Base-by-base conservation (phyloP, 1,140 invertebrate species). In the Brachionus paranguensis region DNA sequence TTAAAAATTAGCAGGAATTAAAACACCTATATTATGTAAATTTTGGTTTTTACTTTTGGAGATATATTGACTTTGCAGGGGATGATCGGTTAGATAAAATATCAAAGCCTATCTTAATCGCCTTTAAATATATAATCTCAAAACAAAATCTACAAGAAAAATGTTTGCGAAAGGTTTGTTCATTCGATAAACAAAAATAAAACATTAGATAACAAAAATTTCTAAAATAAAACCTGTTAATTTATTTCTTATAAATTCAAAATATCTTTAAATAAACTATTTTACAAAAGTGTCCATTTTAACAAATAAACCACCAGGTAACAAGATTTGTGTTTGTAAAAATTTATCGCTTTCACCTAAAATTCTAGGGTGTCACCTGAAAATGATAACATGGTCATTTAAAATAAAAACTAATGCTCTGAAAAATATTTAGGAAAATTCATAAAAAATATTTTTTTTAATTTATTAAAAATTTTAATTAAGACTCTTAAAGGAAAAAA, bases 161-260 rank as follows among this genome's bases (percentile, higher is more conserved):
- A 24, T 72, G 33, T 72, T 72, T 72, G 41, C 37, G 5, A 11
- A 72, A 72, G 68, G 68, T 72, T 43, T 72, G 33, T 43, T 17
- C 27, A 12, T 12, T 29, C 2, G 33, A 8, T 33, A 14, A 33
- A 33, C 14, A 14, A 41, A 68, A 33, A 33, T 14, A 68, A 33
- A 68, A 68, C 27, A 68, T 33, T 41, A 68, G 27, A 68, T 33
- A 68, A 68, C 17, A 60, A n/a, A 20, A 68, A 27, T 3, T 68
- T 33, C 33, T 41, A 43, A 41, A 20, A 72, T 72, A 72, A 43
- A 72, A 72, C 68, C 68, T 72, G 68, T 72, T 41, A 72, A 72
- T 43, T 43, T 43, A 72, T 72, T 72, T 43, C 43, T 14, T 37
- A 41, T 41, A 41, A 43, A 72, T 41, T 17, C 17, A 12, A 43